phyloP scores from a whole-genome alignment of 1,140 invertebrate species.

The Leguminivora glycinivorella region DNA sequence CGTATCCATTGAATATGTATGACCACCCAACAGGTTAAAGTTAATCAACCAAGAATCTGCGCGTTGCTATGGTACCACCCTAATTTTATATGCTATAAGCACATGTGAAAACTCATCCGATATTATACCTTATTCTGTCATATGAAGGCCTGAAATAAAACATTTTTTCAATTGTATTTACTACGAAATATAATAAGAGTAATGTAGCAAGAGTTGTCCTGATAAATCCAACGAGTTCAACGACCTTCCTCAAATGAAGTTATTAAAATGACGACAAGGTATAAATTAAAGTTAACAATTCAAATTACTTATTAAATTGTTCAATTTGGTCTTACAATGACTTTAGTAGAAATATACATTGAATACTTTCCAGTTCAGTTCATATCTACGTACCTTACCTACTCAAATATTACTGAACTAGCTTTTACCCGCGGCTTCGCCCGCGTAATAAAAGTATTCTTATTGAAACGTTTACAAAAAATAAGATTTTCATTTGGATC shows the following conservation, averaged over 20 bases:
- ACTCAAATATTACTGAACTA: no score
- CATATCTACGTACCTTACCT: no score
- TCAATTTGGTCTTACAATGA: not conserved
- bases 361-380: no score
- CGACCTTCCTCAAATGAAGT: not conserved
- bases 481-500: no score
- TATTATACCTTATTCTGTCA: not conserved
- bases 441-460: no score
- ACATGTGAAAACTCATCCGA: not conserved
- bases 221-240: not conserved
- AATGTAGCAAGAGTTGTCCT: conserved; percentile 8
- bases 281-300: not conserved
- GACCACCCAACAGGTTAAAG: not conserved
- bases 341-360: no score
- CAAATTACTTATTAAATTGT: not conserved
- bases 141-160: not conserved
- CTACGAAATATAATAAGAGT: not conserved
- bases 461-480: no score
- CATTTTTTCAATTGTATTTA: not conserved
- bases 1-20: conserved; percentile 18
- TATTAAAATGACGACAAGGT: not conserved
- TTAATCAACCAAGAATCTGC: conserved; percentile 7
- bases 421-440: no score
- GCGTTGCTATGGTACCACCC: not conserved
- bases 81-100: not conserved